Evolutionary conservation across 2,888 invertebrate species (phyloP), one percentile per base, ranked within the genome.

Genomic region (Sphaeridia pumilis): DNA sequence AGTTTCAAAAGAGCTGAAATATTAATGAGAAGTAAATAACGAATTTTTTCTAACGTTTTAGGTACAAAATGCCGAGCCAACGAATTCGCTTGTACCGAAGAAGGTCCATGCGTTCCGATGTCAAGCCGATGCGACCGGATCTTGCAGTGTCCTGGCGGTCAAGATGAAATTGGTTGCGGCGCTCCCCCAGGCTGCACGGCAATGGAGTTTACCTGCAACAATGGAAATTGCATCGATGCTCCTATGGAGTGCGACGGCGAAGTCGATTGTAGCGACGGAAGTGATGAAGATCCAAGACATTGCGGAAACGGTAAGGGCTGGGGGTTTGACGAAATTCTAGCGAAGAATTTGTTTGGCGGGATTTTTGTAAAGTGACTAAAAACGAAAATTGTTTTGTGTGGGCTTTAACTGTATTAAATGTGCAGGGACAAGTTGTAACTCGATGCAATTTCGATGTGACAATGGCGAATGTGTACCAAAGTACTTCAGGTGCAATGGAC

Each of bases 371-470:
- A n/a, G n/a, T 31, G 14, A 31, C 31, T 14, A 31, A 31, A 31
- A n/a, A n/a, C n/a, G n/a, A n/a, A n/a, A n/a, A n/a, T n/a, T n/a
- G n/a, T n/a, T n/a, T n/a, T n/a, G n/a, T n/a, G n/a, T n/a, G n/a
- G n/a, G n/a, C n/a, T n/a, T n/a, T n/a, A n/a, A n/a, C n/a, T n/a
- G n/a, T n/a, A n/a, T n/a, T n/a, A n/a, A 31, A 10, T 31, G 7
- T 38, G 5, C 38, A 35, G 47, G 57, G 55, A 22, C 34, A 61
- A 68, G 58, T 28, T 72, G 74, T 66, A 59, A 62, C 10, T 57
- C 66, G 14, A 67, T 70, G 55, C 70, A 76, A 63, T 70, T 75
- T 59, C 68, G 68, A 36, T 78, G 78, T 66, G 68, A 66, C 36
- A 73, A 71, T 67, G 71, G 71, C 38, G 67, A 69, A 58, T 75